Percentiles rank a stretch among this genome's conserved stretches.
Evolutionary conservation across 2,113 vertebrate genomes (phyloP).

Genomic region (cat (Felis catus)): DNA sequence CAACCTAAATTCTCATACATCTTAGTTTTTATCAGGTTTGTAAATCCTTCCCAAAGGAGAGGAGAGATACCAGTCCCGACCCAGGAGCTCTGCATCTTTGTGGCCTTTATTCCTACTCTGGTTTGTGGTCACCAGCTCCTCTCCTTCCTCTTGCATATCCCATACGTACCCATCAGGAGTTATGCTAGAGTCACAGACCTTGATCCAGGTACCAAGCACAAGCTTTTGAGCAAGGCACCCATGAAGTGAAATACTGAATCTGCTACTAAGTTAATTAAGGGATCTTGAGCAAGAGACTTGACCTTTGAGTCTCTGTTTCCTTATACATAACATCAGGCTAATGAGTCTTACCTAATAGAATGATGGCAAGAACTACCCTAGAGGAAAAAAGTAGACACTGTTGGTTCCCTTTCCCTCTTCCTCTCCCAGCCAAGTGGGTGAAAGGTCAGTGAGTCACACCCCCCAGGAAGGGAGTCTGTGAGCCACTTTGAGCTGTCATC

Average conservation of each 20-base stretch:
- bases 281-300: neutral
- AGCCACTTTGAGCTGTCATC: neutral
- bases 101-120: neutral
- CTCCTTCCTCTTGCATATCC: neutral
- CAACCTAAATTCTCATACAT: neutral
- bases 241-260: neutral
- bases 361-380: neutral
- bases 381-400: neutral
- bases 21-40: neutral
- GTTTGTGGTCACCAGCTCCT: neutral
- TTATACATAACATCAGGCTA: neutral
- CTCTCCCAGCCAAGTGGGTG: slow-evolving; percentile 26
- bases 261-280: neutral
- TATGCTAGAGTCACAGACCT: neutral
- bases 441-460: slow-evolving; percentile 20
- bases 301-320: neutral
- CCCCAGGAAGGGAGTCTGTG: neutral
- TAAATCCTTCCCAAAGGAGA: neutral
- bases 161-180: neutral
- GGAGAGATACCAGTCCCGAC: neutral
- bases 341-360: neutral
- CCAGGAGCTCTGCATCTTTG: neutral
- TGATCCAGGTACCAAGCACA: neutral
- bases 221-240: neutral
- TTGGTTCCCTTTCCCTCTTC: neutral